These are phyloP conservation scores for Melitaea athalia DNA, from an alignment of 2,888 invertebrate genomes.

Conservation along the genomic window DNA sequence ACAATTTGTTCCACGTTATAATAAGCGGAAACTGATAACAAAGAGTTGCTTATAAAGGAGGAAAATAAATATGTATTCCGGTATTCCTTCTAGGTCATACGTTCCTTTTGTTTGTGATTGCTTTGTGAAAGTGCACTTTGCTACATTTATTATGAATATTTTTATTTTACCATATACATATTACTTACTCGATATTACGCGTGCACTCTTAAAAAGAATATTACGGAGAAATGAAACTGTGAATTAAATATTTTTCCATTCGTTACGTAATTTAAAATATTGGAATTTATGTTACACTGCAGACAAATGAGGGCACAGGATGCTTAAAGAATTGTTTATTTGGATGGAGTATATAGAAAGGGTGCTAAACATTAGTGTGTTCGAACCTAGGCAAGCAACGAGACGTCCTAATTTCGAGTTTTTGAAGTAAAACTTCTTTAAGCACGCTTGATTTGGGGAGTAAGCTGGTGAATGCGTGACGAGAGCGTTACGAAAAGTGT, in stretches of 20 bases:
- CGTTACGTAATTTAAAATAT: no score
- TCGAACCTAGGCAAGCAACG: no score
- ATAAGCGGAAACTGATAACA: slow-evolving; percentile 10
- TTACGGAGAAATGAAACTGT: neutral
- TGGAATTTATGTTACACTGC: neutral
- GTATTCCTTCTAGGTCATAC: slow-evolving; percentile 35
- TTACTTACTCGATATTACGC: slow-evolving; percentile 10
- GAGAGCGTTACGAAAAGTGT: no score
- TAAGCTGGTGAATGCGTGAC: no score
- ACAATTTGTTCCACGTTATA: neutral
- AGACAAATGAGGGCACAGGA: neutral
- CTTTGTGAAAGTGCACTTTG: slow-evolving; percentile 35
- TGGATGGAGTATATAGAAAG: neutral
- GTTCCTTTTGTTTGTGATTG: slow-evolving; percentile 31
- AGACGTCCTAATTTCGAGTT: no score
- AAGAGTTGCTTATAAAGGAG: slow-evolving; percentile 17
- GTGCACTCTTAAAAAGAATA: neutral
- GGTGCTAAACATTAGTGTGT: no score
- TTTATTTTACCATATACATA: slow-evolving; percentile 22
- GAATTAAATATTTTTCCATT: neutral
- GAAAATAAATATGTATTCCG: slow-evolving; percentile 30
- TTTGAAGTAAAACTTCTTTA: no score
- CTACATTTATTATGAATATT: slow-evolving; percentile 35
- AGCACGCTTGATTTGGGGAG: no score
- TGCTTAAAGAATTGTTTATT: neutral